phyloP scores from a whole-genome alignment of 64 coral and sea anemone species.

The Trachythela sp. region DNA sequence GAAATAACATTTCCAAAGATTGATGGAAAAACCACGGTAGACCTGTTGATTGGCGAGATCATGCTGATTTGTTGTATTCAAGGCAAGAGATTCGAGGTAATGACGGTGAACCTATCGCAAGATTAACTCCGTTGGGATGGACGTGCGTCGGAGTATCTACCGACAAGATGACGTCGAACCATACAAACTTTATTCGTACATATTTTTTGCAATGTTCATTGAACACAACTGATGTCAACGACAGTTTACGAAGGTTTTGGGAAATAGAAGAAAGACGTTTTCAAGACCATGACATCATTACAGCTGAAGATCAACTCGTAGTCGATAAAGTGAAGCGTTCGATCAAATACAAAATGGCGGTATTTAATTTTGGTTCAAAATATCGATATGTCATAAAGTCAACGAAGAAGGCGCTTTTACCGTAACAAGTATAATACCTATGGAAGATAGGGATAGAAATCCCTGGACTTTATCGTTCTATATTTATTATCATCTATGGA shows the following conservation, averaged over 20 bases:
- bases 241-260: slow-evolving; percentile 33
- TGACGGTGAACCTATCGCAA: slow-evolving; percentile 45
- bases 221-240: neutral
- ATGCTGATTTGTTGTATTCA: slow-evolving; percentile 48
- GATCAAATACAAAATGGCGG: slow-evolving; percentile 10
- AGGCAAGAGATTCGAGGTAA: slow-evolving; percentile 30
- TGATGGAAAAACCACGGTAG: neutral
- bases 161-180: neutral
- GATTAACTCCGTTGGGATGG: slow-evolving; percentile 28
- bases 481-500: no score
- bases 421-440: no score
- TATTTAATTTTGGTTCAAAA: no score
- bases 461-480: no score
- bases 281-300: neutral
- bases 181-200: slow-evolving; percentile 36
- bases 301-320: no score
- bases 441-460: no score
- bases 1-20: neutral
- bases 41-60: slow-evolving; percentile 39
- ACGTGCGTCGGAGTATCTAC: no score
- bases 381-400: no score
- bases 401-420: no score
- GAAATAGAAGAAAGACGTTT: slow-evolving; percentile 10
- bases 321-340: neutral
- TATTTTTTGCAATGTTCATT: slow-evolving; percentile 4